Evolutionary conservation across 2,888 invertebrate genomes (phyloP).

Genomic region (Sesia bembeciformis): DNA sequence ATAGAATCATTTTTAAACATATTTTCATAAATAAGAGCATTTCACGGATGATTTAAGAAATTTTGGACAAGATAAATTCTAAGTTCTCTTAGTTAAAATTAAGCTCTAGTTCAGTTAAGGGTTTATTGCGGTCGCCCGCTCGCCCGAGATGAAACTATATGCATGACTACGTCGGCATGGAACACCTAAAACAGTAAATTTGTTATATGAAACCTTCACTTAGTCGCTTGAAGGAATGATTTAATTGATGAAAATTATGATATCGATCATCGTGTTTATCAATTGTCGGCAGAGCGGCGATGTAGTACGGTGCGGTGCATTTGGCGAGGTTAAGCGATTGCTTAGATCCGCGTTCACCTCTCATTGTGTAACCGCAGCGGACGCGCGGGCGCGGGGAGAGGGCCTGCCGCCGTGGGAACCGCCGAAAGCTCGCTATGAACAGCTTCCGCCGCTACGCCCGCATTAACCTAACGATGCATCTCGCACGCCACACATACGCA

Average conservation of each 20-base stretch:
- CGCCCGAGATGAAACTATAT: no score
- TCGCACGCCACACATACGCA: conserved; percentile 40
- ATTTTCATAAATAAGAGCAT: no score
- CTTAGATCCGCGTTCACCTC: conserved; percentile 74
- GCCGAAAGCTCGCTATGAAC: conserved; percentile 66
- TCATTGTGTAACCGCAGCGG: conserved; percentile 63
- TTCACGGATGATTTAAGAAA: no score
- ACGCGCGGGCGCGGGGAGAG: conserved; percentile 22
- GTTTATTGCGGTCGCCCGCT: no score
- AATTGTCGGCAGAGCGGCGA: conserved; percentile 7
- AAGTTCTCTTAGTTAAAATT: no score
- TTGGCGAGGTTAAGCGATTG: conserved; percentile 75
- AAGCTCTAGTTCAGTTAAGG: no score
- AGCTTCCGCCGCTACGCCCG: conserved; percentile 65
- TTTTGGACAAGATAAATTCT: no score
- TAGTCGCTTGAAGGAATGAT: neutral
- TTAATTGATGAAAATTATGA: neutral
- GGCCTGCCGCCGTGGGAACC: conserved; percentile 57
- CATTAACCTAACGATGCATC: conserved; percentile 62
- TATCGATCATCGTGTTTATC: neutral
- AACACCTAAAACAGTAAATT: neutral
- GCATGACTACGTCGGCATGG: no score
- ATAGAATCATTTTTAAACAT: no score
- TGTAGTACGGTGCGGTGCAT: conserved; percentile 34
- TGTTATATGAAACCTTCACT: neutral